Evolutionary conservation across 2,113 vertebrate genomes (phyloP).

Genomic region (Eudorcas thomsonii): DNA sequence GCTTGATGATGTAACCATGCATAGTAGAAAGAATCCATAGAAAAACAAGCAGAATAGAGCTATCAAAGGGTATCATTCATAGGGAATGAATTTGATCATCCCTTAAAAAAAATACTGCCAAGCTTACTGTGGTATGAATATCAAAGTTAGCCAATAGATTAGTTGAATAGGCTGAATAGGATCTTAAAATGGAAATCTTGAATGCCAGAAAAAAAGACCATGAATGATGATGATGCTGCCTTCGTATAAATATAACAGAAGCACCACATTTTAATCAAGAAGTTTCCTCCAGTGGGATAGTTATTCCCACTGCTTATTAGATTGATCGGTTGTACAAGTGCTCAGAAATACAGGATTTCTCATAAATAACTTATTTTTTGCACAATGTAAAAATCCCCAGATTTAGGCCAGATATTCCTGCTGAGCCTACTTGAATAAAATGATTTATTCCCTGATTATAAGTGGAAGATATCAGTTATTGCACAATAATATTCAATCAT

Average conservation of each 20-base stretch:
- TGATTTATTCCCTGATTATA: not conserved
- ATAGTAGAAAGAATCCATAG: slow-evolving; percentile 41
- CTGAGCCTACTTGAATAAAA: not conserved
- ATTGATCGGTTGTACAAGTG: not conserved
- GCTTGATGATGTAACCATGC: slow-evolving; percentile 25
- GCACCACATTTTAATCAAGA: not conserved
- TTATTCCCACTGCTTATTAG: not conserved
- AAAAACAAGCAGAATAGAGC: slow-evolving; percentile 43
- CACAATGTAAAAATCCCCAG: not conserved
- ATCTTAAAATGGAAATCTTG: slow-evolving; percentile 63
- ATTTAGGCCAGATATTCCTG: slow-evolving; percentile 9
- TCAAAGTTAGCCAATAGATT: slow-evolving; percentile 46
- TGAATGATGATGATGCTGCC: slow-evolving; percentile 8
- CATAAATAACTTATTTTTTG: not conserved
- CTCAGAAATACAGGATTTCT: not conserved
- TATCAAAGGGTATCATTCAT: slow-evolving; percentile 30
- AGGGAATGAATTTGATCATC: slow-evolving; percentile 44
- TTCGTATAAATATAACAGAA: slow-evolving; percentile 26
- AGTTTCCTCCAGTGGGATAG: not conserved
- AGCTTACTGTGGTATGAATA: slow-evolving; percentile 48
- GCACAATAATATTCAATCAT: not conserved
- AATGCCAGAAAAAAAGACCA: slow-evolving; percentile 42
- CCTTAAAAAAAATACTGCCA: slow-evolving; percentile 49
- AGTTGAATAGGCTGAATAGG: slow-evolving; percentile 40
- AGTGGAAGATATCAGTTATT: not conserved